phyloP scores from a whole-genome alignment of 2,888 invertebrate genomes.

The Polydrusus tereticollis region DNA sequence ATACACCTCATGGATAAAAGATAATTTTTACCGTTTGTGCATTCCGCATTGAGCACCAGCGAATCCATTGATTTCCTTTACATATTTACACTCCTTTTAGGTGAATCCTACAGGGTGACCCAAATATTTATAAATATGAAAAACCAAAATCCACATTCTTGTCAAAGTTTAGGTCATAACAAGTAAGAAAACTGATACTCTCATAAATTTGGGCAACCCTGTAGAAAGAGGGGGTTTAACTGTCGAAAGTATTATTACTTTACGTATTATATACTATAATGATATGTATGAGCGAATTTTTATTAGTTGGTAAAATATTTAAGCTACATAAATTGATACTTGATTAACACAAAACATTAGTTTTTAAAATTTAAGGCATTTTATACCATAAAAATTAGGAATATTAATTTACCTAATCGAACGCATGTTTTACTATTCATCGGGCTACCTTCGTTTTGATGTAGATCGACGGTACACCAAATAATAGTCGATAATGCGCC shows the following conservation, averaged over 20 bases:
- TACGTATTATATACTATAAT: conserved; percentile 60
- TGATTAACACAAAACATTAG: conserved; percentile 1
- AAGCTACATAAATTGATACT: conserved; percentile 30
- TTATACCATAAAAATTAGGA: no score
- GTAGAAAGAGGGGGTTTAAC: conserved; percentile 43
- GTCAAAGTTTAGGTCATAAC: not conserved
- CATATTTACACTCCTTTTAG: conserved; percentile 39
- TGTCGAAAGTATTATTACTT: conserved; percentile 46
- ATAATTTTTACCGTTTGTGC: conserved; percentile 56
- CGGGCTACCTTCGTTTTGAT: not conserved
- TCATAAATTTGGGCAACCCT: not conserved
- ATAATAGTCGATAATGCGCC: not conserved
- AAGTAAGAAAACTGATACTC: not conserved
- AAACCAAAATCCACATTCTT: not conserved
- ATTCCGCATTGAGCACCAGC: conserved; percentile 64
- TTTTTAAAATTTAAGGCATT: not conserved
- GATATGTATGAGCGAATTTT: conserved; percentile 67
- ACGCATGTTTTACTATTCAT: not conserved
- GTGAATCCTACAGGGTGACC: not conserved
- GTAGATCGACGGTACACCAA: not conserved
- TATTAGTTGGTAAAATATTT: conserved; percentile 51
- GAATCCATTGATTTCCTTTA: conserved; percentile 55
- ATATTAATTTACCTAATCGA: no score
- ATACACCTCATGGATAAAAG: conserved; percentile 49
- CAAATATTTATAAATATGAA: conserved; percentile 4